A percentile compares a stretch with the other conserved stretches of the same genome.
These are phyloP conservation scores for Acholoe squamosa DNA, from an alignment of 2,888 invertebrate genomes.

Conservation along the genomic window DNA sequence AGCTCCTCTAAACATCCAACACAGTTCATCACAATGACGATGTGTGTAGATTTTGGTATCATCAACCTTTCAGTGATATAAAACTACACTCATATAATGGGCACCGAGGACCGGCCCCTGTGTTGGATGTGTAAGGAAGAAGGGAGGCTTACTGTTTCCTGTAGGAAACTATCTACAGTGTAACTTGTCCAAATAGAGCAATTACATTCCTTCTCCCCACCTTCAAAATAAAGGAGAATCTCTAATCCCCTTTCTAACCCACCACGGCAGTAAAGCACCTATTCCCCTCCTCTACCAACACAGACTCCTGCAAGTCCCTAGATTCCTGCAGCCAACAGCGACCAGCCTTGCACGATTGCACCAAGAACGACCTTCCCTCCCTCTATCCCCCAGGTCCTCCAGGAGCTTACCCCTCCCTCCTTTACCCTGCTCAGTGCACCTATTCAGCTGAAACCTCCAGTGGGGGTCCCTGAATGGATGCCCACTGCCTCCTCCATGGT, in stretches of 20 bases:
- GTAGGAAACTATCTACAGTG: no score
- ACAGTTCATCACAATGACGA: no score
- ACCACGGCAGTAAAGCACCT: neutral
- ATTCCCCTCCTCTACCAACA: conserved; percentile 56
- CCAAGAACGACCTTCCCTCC: conserved; percentile 6
- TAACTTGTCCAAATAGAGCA: no score
- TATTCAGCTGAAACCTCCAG: neutral
- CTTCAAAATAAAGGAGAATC: no score
- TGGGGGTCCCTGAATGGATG: no score
- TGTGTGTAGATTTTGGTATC: no score
- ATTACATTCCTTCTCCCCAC: neutral
- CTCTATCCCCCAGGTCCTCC: neutral
- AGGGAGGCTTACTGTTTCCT: no score
- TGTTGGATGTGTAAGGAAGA: no score
- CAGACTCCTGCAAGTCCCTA: conserved; percentile 55
- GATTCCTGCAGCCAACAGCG: neutral
- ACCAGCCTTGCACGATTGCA: neutral
- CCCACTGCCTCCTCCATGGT: neutral
- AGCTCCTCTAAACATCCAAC: no score
- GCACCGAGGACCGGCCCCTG: no score
- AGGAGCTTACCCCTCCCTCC: neutral
- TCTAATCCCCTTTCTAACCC: conserved; percentile 60
- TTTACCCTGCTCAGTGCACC: conserved; percentile 11
- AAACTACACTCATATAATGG: no score
- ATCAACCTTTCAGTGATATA: no score